Base-by-base conservation (phyloP, 2,113 vertebrate species). In the Daubentonia madagascariensis region DNA sequence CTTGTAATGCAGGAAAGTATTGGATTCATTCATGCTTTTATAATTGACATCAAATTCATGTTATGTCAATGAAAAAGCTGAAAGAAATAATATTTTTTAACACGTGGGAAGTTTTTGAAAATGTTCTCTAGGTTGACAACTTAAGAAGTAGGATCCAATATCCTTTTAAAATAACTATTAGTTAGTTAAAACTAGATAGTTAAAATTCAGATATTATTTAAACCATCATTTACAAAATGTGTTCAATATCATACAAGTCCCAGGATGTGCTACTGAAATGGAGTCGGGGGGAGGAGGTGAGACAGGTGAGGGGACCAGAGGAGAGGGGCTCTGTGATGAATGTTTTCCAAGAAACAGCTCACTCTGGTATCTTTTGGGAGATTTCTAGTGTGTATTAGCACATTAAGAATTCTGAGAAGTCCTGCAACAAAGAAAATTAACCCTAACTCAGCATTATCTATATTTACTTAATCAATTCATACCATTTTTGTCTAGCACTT, bases 21-120 rank as follows among this genome's bases (percentile, higher is more conserved):
- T 96, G 75, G 52, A 85, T 45, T 96, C 86, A 68, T 70, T 97
- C 70, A 85, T 93, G 68, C 78, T 94, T 95, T 96, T 84, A 92
- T 76, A 95, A 95, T 91, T 35, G 28, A 94, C 89, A 84, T 92
- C 35, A 86, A 86, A 89, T 91, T 96, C 61, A 43, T 25, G 94
- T 50, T 63, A 80, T 84, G 70, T 81, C 93, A 92, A 45, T 52
- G 40, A 76, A 93, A 96, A 95, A 76, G 20, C 40, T 76, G 30
- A 95, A 22, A 68, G 52, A 23, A 87, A 80, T 37, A 50, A 23
- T 70, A 87, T 52, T 72, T 96, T 84, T 86, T 70, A 86, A 65
- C 17, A 14, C 10, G 13, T 35, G 20, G 70, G 65, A 96, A 76
- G 5, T 93, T 88, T 87, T 37, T 94, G 37, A 37, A 67, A 89